phyloP scores from a whole-genome alignment of 2,797 vertebrate genomes.

The Otolemur crassicaudatus region DNA sequence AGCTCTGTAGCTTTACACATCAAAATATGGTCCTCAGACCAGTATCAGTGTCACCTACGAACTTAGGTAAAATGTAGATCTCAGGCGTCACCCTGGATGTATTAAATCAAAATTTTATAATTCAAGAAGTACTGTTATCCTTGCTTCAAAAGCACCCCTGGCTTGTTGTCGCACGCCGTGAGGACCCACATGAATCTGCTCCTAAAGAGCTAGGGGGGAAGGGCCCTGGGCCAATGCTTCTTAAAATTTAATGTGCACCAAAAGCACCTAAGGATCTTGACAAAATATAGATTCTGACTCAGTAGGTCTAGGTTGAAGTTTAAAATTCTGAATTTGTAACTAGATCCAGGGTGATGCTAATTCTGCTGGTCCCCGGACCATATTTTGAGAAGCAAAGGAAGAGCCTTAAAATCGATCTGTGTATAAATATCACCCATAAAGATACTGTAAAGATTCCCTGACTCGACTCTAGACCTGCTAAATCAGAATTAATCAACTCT shows the following conservation, averaged over 20 bases:
- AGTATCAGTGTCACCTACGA: background rate
- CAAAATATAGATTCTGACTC: background rate
- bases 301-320: background rate
- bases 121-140: background rate
- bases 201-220: background rate
- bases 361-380: background rate
- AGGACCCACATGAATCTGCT: background rate
- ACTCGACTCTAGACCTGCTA: background rate
- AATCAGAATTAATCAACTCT: background rate
- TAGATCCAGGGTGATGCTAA: background rate
- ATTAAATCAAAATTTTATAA: background rate
- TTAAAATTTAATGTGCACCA: background rate
- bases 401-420: background rate
- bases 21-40: background rate
- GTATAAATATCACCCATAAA: background rate
- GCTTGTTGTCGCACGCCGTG: background rate
- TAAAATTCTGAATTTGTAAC: background rate
- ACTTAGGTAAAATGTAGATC: background rate
- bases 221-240: background rate
- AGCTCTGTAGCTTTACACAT: background rate
- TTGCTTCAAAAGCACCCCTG: background rate
- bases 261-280: background rate
- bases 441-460: background rate
- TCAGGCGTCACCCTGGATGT: background rate
- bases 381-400: conserved; percentile 12